Conservation (phyloP, 1,140 invertebrate genomes). For the Pentalonia nigronervosa region DNA sequence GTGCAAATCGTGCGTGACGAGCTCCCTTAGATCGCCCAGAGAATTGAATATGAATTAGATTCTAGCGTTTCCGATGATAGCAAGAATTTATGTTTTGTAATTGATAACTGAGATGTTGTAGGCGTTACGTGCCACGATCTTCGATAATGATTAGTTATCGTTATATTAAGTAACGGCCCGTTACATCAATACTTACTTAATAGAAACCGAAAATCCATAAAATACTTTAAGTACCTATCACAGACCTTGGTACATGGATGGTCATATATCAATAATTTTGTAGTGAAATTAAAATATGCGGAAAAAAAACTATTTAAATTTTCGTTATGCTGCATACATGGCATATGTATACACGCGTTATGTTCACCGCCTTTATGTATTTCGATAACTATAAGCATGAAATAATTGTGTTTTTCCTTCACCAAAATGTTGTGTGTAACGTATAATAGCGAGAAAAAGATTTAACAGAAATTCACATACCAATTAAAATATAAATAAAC, state of each 20-base stretch:
- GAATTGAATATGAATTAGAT: neutral
- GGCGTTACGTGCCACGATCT: constrained; percentile 9
- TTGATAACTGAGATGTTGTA: constrained; percentile 1
- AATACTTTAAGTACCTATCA: neutral
- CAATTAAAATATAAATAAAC: constrained; percentile 35
- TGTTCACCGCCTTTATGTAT: neutral
- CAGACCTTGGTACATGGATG: constrained; percentile 13
- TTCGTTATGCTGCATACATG: neutral
- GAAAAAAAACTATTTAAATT: constrained; percentile 1
- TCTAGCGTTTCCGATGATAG: neutral
- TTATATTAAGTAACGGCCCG: neutral
- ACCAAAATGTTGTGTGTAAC: neutral
- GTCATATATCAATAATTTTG: neutral
- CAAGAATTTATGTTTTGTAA: neutral
- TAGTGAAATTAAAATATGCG: neutral
- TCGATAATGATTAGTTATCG: neutral
- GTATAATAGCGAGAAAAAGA: neutral
- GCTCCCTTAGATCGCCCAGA: neutral
- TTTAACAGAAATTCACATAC: neutral
- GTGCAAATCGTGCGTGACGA: constrained; percentile 24
- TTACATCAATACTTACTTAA: neutral
- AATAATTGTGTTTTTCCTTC: neutral
- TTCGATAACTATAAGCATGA: neutral
- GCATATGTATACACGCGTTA: neutral
- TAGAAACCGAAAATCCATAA: neutral